phyloP scores from a whole-genome alignment of 2,888 invertebrate species.

The Notodonta dromedarius region DNA sequence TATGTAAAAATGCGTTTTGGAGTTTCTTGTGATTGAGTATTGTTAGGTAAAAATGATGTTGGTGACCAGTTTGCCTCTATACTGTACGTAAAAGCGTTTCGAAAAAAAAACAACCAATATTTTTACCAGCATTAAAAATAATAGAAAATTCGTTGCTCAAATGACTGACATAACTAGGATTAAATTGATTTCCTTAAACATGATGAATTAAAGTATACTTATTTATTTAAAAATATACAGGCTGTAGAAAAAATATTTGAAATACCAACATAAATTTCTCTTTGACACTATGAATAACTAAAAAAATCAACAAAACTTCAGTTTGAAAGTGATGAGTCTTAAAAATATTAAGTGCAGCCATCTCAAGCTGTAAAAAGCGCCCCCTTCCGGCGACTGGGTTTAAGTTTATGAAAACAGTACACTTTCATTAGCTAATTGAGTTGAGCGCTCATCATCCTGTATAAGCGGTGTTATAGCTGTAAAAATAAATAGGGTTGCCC shows the following conservation, averaged over 20 bases:
- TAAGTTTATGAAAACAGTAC: slow-evolving; percentile 64
- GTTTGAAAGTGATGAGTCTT: neutral
- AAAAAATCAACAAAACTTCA: no score
- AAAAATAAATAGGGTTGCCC: slow-evolving; percentile 54
- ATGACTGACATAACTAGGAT: no score
- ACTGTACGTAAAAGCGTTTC: neutral
- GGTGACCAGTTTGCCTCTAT: neutral
- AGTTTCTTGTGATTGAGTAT: slow-evolving; percentile 2
- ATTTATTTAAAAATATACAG: no score
- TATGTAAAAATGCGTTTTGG: neutral
- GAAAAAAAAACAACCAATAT: no score
- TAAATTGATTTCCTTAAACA: no score
- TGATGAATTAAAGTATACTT: no score
- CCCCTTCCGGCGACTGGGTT: slow-evolving; percentile 39
- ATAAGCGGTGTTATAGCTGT: slow-evolving; percentile 57
- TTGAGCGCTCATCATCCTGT: slow-evolving; percentile 59
- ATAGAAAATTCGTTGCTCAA: no score
- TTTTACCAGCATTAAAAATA: no score
- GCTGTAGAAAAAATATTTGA: no score
- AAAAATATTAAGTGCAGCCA: slow-evolving; percentile 9
- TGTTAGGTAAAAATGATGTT: slow-evolving; percentile 3
- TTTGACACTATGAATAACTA: no score
- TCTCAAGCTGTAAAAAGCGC: slow-evolving; percentile 28
- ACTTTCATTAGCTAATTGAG: slow-evolving; percentile 81
- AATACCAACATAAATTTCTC: no score